Base-by-base conservation (phyloP, 2,797 vertebrate genomes). In the Pterois miles region DNA sequence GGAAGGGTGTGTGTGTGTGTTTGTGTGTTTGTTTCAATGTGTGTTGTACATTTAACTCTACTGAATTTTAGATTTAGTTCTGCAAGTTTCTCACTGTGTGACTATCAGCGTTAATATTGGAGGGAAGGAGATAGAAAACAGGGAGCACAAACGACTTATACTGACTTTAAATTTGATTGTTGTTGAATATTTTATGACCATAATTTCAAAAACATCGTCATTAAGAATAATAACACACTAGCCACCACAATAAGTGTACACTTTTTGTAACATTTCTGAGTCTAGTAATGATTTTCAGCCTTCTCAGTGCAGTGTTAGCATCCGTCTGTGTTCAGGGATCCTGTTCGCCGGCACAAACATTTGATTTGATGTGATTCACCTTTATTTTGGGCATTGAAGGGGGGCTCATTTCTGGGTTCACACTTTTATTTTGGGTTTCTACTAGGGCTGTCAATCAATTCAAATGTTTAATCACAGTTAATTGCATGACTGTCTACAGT, bases 11-110 rank as follows among this genome's bases (percentile, higher is more conserved):
- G 71, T 76, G 81, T 57, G 67, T 40, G 27, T 34, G 33, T 31
- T 62, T 64, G 72, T 70, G 70, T 76, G 80, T 56, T 64, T 38
- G 25, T 43, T 43, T 43, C 40, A 3, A 7, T 43, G 46, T 52
- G 74, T 54, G 58, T 56, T 57, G n/a, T 46, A 46, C 70, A 18
- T 72, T 57, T 68, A 68, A 77, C 65, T 81, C 43, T 52, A 68
- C 46, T 79, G 80, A 71, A 79, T 83, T 83, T 80, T 25, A 23
- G 22, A 73, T 58, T 54, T 65, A 65, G 14, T 52, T 78, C 60
- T 59, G 64, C 43, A 56, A 34, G 27, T 76, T 76, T 66, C 52
- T 71, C 56, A 20, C 52, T 4, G 1, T 11, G 43, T 54, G 52
- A 68, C 53, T 52, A 13, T 71, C 46, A 16, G 40, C 13, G 0